Evolutionary conservation across 2,113 vertebrate genomes (phyloP).

Genomic region (Puffinus mauretanicus): DNA sequence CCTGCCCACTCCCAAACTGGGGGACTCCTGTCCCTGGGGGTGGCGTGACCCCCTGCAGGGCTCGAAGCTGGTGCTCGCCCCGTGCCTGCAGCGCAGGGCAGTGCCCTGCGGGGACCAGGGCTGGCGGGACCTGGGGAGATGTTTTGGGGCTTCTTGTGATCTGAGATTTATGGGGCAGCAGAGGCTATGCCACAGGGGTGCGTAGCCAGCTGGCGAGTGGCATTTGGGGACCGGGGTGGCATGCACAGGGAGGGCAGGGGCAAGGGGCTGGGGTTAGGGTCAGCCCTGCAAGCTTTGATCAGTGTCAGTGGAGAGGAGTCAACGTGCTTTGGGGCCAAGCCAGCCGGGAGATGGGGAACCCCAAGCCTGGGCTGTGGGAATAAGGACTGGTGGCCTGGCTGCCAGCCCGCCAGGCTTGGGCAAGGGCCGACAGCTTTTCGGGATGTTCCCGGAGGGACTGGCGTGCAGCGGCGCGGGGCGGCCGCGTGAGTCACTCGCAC

Average conservation of each 20-base stretch:
- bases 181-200: not conserved
- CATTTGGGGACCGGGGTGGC: not conserved
- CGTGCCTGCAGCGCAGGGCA: not conserved
- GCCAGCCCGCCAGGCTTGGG: not conserved
- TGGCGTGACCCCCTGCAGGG: rapidly evolving
- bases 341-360: not conserved
- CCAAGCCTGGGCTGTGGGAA: not conserved
- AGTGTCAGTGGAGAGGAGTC: not conserved
- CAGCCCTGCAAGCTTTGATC: not conserved
- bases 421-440: not conserved
- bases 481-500: constrained; percentile 18
- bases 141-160: not conserved
- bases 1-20: not conserved
- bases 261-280: not conserved
- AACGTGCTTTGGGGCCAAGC: not conserved
- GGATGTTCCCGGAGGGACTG: not conserved
- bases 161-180: not conserved
- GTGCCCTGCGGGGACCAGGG: not conserved
- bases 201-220: not conserved
- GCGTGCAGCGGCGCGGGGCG: not conserved
- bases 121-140: not conserved
- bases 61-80: not conserved
- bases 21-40: rapidly evolving
- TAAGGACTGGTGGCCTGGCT: not conserved
- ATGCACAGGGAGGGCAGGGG: not conserved